Conservation (phyloP, 2,797 vertebrate species). For the Labeo calbasu region DNA sequence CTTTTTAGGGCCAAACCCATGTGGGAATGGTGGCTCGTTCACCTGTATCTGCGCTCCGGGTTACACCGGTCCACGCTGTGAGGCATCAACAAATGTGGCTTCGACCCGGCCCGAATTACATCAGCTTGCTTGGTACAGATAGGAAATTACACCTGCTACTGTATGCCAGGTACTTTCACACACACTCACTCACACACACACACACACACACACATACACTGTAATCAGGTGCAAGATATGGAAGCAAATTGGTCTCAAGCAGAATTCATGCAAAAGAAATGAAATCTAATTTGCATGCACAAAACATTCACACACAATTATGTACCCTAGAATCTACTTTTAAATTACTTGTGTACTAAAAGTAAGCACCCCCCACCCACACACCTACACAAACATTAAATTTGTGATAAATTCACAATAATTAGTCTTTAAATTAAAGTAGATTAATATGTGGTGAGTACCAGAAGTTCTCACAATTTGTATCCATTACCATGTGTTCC, state of each 20-base stretch:
- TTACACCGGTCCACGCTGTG: conserved; percentile 90
- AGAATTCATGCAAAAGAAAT: no score
- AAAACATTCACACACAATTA: no score
- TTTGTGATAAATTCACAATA: not conserved
- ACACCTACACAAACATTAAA: not conserved
- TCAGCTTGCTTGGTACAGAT: conserved; percentile 94
- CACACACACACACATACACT: conserved; percentile 34
- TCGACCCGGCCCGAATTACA: conserved; percentile 89
- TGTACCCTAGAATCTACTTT: no score
- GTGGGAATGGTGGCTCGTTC: conserved; percentile 90
- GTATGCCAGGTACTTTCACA: conserved; percentile 84
- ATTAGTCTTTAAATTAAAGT: not conserved
- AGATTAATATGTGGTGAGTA: not conserved
- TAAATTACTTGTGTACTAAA: no score
- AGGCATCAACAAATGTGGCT: conserved; percentile 93
- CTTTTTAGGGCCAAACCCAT: conserved; percentile 85
- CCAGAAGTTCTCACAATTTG: not conserved
- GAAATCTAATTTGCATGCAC: no score
- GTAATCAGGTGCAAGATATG: not conserved
- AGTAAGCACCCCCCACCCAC: no score
- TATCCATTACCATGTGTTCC: not conserved
- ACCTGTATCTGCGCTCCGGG: conserved; percentile 88
- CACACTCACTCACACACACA: no score
- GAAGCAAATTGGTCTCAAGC: no score
- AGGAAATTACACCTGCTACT: conserved; percentile 90